Evolutionary conservation across 2,888 invertebrate genomes (phyloP).

Genomic region (Parnassius smintheus): DNA sequence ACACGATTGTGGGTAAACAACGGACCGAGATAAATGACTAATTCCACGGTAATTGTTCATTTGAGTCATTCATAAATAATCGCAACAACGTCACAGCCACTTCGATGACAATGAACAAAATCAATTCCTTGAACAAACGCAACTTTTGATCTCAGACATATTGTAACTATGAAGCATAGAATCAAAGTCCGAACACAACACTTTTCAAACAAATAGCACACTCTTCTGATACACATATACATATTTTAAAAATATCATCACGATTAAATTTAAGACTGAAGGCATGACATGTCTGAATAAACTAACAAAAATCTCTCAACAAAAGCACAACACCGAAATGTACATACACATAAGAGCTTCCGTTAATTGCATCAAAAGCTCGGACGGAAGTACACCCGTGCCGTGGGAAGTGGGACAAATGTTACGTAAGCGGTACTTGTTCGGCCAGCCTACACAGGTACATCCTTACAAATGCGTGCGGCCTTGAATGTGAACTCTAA

Average conservation of each 20-base stretch:
- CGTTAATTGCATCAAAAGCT: conserved; percentile 49
- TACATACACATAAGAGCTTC: conserved; percentile 7
- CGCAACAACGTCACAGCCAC: conserved; percentile 62
- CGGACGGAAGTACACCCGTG: conserved; percentile 59
- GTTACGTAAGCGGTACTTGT: conserved; percentile 78
- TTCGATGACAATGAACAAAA: conserved; percentile 52
- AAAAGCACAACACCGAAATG: conserved; percentile 4
- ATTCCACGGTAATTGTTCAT: conserved; percentile 73
- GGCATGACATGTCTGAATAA: no score
- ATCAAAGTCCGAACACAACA: no score
- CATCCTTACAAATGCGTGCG: conserved; percentile 81
- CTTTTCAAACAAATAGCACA: no score
- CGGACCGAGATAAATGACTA: conserved; percentile 79
- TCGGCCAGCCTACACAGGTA: conserved; percentile 74
- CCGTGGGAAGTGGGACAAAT: conserved; percentile 76
- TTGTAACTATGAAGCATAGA: no score
- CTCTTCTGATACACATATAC: no score
- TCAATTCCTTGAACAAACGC: neutral
- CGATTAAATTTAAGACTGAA: no score
- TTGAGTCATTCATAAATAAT: conserved; percentile 74
- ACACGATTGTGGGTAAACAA: conserved; percentile 80
- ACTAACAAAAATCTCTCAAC: no score
- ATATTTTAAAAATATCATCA: no score
- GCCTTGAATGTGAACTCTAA: conserved; percentile 79
- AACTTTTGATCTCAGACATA: no score